Percentiles rank a stretch among this genome's conserved stretches.
These are phyloP conservation scores for Heliconius hortense DNA, from an alignment of 2,888 invertebrate genomes.

Conservation along the genomic window DNA sequence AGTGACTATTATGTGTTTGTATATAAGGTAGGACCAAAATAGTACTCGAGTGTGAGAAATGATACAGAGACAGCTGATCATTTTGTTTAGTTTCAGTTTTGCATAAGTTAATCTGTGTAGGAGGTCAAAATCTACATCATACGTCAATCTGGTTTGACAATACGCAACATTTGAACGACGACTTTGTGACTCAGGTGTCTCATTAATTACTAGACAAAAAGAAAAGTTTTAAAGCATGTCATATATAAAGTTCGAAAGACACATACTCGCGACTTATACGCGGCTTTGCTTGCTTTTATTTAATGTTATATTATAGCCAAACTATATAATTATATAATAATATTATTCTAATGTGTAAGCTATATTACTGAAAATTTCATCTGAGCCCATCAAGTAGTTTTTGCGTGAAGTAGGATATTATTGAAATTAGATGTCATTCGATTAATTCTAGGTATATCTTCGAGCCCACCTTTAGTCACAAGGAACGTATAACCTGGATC, in stretches of 20 bases:
- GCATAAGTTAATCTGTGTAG: neutral
- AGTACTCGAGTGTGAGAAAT: neutral
- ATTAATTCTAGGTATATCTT: slow-evolving; percentile 64
- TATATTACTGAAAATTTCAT: no score
- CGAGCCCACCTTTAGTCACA: slow-evolving; percentile 67
- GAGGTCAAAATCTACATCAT: neutral
- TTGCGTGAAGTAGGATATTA: neutral
- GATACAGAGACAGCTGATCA: neutral
- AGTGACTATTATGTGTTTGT: neutral
- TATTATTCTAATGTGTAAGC: no score
- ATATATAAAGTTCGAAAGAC: no score
- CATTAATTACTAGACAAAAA: no score
- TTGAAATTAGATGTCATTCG: neutral
- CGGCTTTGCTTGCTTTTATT: no score
- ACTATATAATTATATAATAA: no score
- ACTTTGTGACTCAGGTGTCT: neutral
- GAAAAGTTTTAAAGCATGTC: no score
- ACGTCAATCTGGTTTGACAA: neutral
- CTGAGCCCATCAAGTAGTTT: no score
- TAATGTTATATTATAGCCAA: no score
- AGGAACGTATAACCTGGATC: slow-evolving; percentile 68
- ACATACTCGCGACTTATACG: no score
- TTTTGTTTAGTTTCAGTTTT: neutral
- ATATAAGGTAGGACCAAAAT: neutral
- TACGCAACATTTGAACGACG: neutral